These are phyloP conservation scores for Luehdorfia chinensis DNA, from an alignment of 1,140 invertebrate species.

Conservation along the genomic window DNA sequence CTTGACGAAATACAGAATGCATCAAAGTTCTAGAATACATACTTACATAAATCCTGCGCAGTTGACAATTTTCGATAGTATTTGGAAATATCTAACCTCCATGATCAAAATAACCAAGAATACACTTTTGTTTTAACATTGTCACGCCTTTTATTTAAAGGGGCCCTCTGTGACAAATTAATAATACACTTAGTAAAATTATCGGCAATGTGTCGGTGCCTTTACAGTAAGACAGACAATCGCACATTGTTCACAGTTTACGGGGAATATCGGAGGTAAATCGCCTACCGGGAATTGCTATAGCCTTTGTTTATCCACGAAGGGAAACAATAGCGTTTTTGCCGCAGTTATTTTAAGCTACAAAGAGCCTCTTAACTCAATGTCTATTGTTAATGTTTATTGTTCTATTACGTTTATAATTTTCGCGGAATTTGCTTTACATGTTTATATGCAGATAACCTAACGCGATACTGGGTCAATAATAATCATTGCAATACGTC, in stretches of 20 bases:
- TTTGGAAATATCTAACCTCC: no score
- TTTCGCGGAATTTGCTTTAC: constrained; percentile 25
- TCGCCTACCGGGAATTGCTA: constrained; percentile 43
- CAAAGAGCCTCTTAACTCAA: constrained; percentile 25
- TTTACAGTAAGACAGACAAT: constrained; percentile 31
- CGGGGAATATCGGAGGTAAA: constrained; percentile 48
- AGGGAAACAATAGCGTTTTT: constrained; percentile 55
- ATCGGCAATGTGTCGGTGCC: no score
- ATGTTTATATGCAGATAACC: constrained; percentile 7
- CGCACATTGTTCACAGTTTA: constrained; percentile 53
- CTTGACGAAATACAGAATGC: no score
- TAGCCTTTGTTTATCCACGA: constrained; percentile 46
- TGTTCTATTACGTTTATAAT: constrained; percentile 28
- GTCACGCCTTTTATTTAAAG: no score
- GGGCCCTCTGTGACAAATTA: no score
- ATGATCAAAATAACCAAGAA: no score
- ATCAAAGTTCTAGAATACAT: no score
- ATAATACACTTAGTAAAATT: no score
- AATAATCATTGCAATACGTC: background rate
- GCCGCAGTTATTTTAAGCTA: constrained; percentile 37
- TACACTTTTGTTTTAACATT: no score
- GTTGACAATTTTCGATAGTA: no score
- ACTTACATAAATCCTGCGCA: no score
- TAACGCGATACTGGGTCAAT: constrained; percentile 2
- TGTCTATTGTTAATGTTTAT: constrained; percentile 43